Evolutionary conservation across 2,888 invertebrate species (phyloP), one percentile per base, ranked within the genome.

Genomic region (Clusia tigrina): DNA sequence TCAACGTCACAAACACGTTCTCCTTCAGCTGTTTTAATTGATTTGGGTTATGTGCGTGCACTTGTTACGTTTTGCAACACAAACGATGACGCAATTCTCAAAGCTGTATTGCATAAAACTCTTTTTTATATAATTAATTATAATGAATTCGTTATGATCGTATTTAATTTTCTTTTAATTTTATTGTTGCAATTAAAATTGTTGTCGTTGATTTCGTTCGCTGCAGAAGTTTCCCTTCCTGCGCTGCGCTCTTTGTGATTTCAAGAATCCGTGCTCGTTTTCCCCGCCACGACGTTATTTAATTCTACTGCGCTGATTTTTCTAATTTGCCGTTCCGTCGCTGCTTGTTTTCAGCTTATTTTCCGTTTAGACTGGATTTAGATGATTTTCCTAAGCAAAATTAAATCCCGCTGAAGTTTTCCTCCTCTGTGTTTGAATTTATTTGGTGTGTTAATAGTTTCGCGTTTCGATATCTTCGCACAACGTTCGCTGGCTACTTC

Each of bases 401-500:
- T 48, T 48, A 48, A 48, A 48, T 20, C 18, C 54, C 26, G 42
- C 25, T 38, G 23, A 42, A 23, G 22, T 42, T 48, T 2, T 22
- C 48, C 23, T 10, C 20, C 23, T 54, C n/a, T 51, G 10, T 17
- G 5, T 12, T 24, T 22, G 15, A 3, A 15, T 32, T 46, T 42
- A 24, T 46, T 15, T 54, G 18, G 53, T n/a, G 15, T 38, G 68
- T 65, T 67, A 24, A 66, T 69, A 67, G 69, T 67, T 67, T 24
- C 18, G 51, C 23, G 37, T 57, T 60, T 60, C 17, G 23, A 24
- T 52, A 18, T 23, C 25, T 59, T 52, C 25, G 55, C 55, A 63
- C 55, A 60, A 56, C 57, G 54, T 65, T 17, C 59, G 60, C 56
- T n/a, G n/a, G 68, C 62, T 74, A 78, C 81, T 78, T 79, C 83